These are phyloP conservation scores for Leucophenga maculata DNA, from an alignment of 2,888 invertebrate species.

Conservation along the genomic window DNA sequence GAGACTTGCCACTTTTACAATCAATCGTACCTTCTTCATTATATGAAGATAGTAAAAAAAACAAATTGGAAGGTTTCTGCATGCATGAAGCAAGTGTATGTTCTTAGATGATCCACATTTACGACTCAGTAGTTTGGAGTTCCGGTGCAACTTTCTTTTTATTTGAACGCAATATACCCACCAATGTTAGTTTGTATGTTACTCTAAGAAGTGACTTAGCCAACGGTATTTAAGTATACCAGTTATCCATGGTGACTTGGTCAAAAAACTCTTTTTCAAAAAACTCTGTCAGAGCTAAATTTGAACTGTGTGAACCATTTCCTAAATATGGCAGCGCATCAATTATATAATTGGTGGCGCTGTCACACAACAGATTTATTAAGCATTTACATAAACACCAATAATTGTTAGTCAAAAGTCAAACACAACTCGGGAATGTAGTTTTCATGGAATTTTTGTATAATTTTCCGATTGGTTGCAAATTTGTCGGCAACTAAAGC, in stretches of 20 bases:
- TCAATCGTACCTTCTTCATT: no score
- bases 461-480: constrained; percentile 28
- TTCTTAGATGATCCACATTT: no score
- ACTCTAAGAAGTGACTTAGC: constrained; percentile 52
- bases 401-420: constrained; percentile 41
- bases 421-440: constrained; percentile 38
- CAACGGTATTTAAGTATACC: constrained; percentile 62
- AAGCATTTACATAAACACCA: constrained; percentile 39
- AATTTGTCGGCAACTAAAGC: constrained; percentile 27
- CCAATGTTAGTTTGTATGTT: constrained; percentile 47
- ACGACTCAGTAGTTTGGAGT: no score
- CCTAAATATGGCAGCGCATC: constrained; percentile 41
- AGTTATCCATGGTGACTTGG: constrained; percentile 57
- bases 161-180: no score
- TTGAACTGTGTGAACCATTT: constrained; percentile 30
- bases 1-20: no score
- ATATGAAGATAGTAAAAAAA: no score
- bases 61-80: no score
- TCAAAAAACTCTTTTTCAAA: constrained; percentile 36
- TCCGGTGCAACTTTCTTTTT: constrained; percentile 52
- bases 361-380: constrained; percentile 39
- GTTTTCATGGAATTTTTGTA: no score
- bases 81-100: no score
- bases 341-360: constrained; percentile 40
- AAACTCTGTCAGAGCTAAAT: constrained; percentile 41